Conservation (phyloP, 2,113 vertebrate genomes). For the Catagonus wagneri region DNA sequence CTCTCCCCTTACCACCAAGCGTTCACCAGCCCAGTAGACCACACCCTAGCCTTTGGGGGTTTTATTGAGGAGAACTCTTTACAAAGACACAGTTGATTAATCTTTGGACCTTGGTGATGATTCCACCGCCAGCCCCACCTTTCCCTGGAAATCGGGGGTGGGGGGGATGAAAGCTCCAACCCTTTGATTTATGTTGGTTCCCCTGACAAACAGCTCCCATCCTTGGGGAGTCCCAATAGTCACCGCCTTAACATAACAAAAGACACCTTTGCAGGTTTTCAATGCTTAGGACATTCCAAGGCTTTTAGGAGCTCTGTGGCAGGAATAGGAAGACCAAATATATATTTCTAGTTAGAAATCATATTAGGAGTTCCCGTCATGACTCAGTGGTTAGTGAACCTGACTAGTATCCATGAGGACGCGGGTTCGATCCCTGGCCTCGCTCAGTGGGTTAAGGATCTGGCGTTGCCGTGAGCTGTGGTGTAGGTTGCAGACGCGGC, state of each 20-base stretch:
- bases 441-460: no score
- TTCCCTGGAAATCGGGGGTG: not conserved
- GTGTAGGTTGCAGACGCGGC: no score
- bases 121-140: not conserved
- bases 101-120: not conserved
- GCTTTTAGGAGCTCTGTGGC: not conserved
- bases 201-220: not conserved
- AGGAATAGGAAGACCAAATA: not conserved
- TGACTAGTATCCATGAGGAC: no score
- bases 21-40: not conserved
- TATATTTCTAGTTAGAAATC: not conserved
- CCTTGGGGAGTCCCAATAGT: not conserved
- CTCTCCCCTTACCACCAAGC: not conserved
- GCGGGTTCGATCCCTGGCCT: no score
- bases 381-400: no score
- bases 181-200: not conserved
- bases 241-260: not conserved
- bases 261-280: not conserved
- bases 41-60: not conserved
- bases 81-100: not conserved
- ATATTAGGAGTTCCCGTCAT: no score
- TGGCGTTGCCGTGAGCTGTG: no score
- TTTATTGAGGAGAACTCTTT: not conserved
- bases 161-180: not conserved
- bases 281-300: not conserved